phyloP scores from a whole-genome alignment of 2,888 invertebrate genomes.

The Nephrocerus scutellatus region DNA sequence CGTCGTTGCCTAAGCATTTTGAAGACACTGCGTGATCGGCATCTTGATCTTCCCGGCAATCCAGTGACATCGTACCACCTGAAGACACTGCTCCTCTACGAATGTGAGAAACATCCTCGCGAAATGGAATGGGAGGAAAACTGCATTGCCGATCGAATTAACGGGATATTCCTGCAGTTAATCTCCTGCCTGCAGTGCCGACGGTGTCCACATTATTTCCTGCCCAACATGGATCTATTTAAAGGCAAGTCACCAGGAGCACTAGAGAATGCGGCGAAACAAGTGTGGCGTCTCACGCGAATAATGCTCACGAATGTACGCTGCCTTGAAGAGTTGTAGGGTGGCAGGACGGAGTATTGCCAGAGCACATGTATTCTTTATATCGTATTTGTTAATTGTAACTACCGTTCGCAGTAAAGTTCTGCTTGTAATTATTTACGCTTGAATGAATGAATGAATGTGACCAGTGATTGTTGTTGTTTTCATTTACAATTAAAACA shows the following conservation, averaged over 20 bases:
- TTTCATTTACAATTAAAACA: too few species aligned
- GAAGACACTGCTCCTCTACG: slow-evolving; percentile 84
- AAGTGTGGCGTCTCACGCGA: slow-evolving; percentile 85
- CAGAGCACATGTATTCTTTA: too few species aligned
- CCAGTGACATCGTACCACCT: slow-evolving; percentile 88
- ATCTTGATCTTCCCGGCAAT: slow-evolving; percentile 80
- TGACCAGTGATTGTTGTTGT: too few species aligned
- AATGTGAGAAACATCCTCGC: slow-evolving; percentile 93
- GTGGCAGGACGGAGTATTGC: too few species aligned
- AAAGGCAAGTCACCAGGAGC: slow-evolving; percentile 86
- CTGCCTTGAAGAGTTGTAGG: slow-evolving; percentile 81
- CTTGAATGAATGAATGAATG: too few species aligned
- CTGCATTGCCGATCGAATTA: slow-evolving; percentile 84
- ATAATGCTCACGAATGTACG: slow-evolving; percentile 88
- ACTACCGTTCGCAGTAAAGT: too few species aligned
- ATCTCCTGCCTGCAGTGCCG: slow-evolving; percentile 94
- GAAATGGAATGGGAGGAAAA: slow-evolving; percentile 94
- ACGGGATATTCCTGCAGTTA: slow-evolving; percentile 88
- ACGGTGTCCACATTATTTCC: slow-evolving; percentile 91
- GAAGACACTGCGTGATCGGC: slow-evolving; percentile 84
- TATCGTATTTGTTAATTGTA: too few species aligned
- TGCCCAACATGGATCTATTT: slow-evolving; percentile 89
- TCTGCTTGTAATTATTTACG: too few species aligned
- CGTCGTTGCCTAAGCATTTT: slow-evolving; percentile 81
- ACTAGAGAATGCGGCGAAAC: slow-evolving; percentile 88